Conservation (phyloP, 2,888 invertebrate genomes). For the Ischnura elegans region DNA sequence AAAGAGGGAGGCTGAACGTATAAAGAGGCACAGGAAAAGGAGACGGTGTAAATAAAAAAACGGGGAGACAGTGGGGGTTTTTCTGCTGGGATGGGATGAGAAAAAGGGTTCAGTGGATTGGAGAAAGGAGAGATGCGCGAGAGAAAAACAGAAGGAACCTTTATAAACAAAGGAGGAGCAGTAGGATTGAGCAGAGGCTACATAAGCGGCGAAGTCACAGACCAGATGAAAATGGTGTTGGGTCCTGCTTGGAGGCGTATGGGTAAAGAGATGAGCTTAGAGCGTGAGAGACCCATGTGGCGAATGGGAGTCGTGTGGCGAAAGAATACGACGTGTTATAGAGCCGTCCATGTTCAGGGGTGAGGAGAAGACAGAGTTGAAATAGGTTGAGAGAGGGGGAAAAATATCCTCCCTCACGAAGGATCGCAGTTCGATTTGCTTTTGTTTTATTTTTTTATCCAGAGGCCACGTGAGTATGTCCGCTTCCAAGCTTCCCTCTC, state of each 20-base stretch:
- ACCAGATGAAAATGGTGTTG: conserved; percentile 42
- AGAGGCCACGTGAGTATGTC: background rate
- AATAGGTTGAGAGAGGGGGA: background rate
- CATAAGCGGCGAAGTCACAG: background rate
- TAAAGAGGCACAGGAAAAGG: conserved; percentile 57
- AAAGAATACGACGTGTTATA: conserved; percentile 17
- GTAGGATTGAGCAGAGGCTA: background rate
- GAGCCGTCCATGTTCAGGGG: background rate
- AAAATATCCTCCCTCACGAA: background rate
- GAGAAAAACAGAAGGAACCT: conserved; percentile 10
- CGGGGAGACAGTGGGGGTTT: background rate
- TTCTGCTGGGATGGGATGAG: background rate
- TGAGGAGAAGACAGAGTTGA: background rate
- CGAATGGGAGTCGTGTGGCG: background rate
- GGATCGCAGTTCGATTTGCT: background rate
- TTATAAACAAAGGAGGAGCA: conserved; percentile 46
- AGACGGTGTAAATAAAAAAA: conserved; percentile 37
- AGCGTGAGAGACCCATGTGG: conserved; percentile 5
- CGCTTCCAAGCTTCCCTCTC: background rate
- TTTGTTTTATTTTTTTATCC: background rate
- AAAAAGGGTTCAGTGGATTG: background rate
- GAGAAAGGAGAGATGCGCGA: background rate
- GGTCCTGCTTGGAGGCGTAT: background rate
- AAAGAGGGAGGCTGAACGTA: background rate
- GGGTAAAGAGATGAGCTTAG: background rate